Percentiles rank a stretch among this genome's conserved stretches.
These are phyloP conservation scores for Luperina nickerlii DNA, from an alignment of 2,888 invertebrate genomes.

Conservation along the genomic window DNA sequence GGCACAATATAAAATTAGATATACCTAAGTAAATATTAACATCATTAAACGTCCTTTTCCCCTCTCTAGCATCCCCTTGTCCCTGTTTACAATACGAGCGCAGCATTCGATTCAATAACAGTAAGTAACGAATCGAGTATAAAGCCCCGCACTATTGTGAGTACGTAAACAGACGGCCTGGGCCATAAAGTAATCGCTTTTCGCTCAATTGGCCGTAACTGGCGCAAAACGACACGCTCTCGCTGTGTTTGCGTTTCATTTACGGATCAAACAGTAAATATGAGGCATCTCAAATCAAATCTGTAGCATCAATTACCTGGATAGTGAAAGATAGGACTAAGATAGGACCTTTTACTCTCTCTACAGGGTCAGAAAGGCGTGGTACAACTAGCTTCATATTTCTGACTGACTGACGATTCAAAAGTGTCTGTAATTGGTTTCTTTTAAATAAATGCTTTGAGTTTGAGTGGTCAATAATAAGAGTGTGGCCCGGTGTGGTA, in stretches of 20 bases:
- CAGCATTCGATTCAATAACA: constrained; percentile 48
- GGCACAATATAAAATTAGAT: constrained; percentile 2
- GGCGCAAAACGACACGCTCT: constrained; percentile 64
- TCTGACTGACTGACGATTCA: neutral
- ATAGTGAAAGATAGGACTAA: neutral
- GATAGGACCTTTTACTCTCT: neutral
- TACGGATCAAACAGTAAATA: constrained; percentile 52
- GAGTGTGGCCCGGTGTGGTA: too few species aligned
- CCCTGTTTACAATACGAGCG: constrained; percentile 32
- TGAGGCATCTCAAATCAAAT: constrained; percentile 27
- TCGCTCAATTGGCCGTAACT: constrained; percentile 62
- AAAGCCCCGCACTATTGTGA: constrained; percentile 40
- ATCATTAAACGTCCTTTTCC: constrained; percentile 18
- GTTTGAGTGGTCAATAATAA: too few species aligned
- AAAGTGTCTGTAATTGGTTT: neutral
- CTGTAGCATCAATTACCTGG: constrained; percentile 28
- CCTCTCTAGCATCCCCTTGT: constrained; percentile 15
- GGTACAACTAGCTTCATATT: too few species aligned
- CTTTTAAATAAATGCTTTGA: neutral
- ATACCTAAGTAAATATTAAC: constrained; percentile 3
- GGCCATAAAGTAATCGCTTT: constrained; percentile 61
- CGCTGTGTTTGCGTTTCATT: constrained; percentile 54
- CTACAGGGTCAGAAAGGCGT: too few species aligned
- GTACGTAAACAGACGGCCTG: constrained; percentile 53
- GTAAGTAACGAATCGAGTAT: constrained; percentile 52